phyloP scores from a whole-genome alignment of 1,140 invertebrate genomes.

The Metaphire vulgaris region DNA sequence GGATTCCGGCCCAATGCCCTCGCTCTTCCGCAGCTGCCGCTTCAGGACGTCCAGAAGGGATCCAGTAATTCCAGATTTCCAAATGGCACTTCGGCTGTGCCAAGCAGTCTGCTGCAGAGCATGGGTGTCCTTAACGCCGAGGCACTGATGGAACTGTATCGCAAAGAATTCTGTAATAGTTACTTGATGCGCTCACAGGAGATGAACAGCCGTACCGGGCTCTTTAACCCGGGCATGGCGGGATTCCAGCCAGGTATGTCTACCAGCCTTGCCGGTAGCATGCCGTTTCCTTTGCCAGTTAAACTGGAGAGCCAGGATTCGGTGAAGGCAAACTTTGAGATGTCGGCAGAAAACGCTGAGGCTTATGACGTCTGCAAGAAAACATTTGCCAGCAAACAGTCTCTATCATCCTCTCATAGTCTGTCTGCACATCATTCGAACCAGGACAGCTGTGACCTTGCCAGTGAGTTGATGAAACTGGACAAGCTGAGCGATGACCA shows the following conservation, averaged over 20 bases:
- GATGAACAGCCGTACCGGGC: slow-evolving; percentile 61
- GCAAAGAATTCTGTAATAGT: slow-evolving; percentile 91
- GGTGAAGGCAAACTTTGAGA: background rate
- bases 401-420: slow-evolving; percentile 42
- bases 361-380: slow-evolving; percentile 46
- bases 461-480: slow-evolving; percentile 1
- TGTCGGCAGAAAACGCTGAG: slow-evolving; percentile 1
- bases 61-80: background rate
- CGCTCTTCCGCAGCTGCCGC: background rate
- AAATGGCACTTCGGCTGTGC: background rate
- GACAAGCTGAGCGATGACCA: slow-evolving; percentile 16
- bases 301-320: background rate
- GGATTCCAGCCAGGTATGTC: background rate
- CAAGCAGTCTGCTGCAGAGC: slow-evolving; percentile 26
- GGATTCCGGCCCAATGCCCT: slow-evolving; percentile 3
- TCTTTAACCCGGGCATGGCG: background rate
- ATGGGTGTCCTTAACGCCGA: slow-evolving; percentile 40
- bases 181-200: slow-evolving; percentile 81
- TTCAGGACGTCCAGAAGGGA: background rate
- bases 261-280: background rate
- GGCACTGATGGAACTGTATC: slow-evolving; percentile 81
- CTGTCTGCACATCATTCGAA: slow-evolving; percentile 45
- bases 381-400: slow-evolving; percentile 45
- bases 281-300: background rate
- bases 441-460: slow-evolving; percentile 8